Evolutionary conservation across 2,888 invertebrate species (phyloP).

Genomic region (Temnothorax unifasciatus): DNA sequence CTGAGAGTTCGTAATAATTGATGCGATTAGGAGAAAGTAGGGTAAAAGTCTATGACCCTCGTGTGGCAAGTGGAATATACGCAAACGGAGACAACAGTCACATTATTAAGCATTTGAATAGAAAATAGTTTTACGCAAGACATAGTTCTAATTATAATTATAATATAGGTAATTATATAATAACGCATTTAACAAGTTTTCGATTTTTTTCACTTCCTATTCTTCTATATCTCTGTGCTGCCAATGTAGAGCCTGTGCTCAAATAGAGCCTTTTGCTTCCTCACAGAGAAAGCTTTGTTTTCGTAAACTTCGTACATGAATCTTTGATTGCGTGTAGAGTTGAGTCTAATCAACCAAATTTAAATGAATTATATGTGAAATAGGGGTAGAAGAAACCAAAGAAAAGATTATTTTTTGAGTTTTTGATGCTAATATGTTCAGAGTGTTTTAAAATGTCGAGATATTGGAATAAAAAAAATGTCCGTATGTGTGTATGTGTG

Average conservation of each 20-base stretch:
- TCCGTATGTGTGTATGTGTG: too few species aligned
- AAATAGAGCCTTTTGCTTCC: background rate
- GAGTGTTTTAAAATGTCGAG: too few species aligned
- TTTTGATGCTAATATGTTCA: too few species aligned
- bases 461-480: too few species aligned
- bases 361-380: too few species aligned
- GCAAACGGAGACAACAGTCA: slow-evolving; percentile 23
- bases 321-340: too few species aligned
- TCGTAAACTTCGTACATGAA: too few species aligned
- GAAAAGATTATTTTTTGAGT: too few species aligned
- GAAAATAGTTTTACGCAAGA: background rate
- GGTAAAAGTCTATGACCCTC: slow-evolving; percentile 54
- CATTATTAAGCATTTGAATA: background rate
- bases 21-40: slow-evolving; percentile 58
- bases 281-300: too few species aligned
- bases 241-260: background rate
- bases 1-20: slow-evolving; percentile 48
- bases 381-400: too few species aligned
- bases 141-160: background rate
- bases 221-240: too few species aligned
- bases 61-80: slow-evolving; percentile 32
- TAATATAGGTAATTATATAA: background rate
- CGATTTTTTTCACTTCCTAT: background rate
- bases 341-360: too few species aligned
- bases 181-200: background rate